Evolutionary conservation across 2,113 vertebrate genomes (phyloP), one percentile per base, ranked within the genome.

Genomic region (Oxygymnocypris stewartii): DNA sequence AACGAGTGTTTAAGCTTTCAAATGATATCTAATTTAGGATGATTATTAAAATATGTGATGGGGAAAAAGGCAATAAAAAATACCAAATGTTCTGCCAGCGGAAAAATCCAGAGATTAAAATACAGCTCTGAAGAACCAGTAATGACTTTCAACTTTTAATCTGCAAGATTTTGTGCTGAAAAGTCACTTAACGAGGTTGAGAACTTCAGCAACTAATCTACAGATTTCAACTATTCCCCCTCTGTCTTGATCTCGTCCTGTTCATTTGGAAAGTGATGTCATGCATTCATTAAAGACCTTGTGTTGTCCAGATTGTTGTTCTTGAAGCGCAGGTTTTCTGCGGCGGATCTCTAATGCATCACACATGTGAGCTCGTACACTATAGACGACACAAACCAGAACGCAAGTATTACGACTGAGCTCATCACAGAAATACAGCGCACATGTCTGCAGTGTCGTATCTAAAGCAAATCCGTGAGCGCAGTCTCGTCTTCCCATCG

Each of bases 231-330:
- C 7, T 57, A 61, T 76, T 63, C 86, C 91, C 85, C 51, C 59
- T 78, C 42, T 1, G 20, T 40, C 74, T 54, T 79, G 91, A 86
- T 59, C 75, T 85, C 20, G 7, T 25, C 18, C 63, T 84, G 87
- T 91, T 90, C 91, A 91, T 93, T 90, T 91, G 84, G 47, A 90
- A 86, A 91, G 79, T 92, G 93, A 92, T 87, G 91, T 89, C 90
- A 94, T 88, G 69, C 82, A 76, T 92, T 92, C 89, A 92, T 91
- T 91, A 91, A 85, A 91, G 81, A 35, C 87, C 86, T 89, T 84
- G 90, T 91, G 88, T 91, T 91, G 89, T 92, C 87, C 67, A 85
- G 88, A 87, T 49, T 73, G 31, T 6, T 37, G 67, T 20, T 71
- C 31, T 71, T 20, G 31, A 71, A 71, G 86, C 7, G 2, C 44